A percentile compares a stretch with the other conserved stretches of the same genome.
phyloP scores from a whole-genome alignment of 2,113 vertebrate species.

The human region DNA sequence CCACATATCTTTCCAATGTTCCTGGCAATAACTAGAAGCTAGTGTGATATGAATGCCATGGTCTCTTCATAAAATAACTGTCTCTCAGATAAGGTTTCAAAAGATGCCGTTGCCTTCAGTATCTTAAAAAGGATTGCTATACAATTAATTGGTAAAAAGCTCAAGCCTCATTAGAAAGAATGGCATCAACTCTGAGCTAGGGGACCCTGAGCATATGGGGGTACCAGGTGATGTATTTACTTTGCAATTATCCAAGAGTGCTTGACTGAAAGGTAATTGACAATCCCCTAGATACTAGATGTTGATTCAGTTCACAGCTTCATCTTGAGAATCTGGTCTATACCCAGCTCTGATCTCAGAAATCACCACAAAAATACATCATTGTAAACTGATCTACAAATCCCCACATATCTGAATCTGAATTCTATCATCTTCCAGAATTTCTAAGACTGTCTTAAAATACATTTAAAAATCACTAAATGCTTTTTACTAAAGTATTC shows the following conservation, averaged over 20 bases:
- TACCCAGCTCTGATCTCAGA: slow-evolving; percentile 44
- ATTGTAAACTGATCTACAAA: not conserved
- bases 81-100: not conserved
- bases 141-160: slow-evolving; percentile 60
- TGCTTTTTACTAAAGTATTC: not conserved
- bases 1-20: not conserved
- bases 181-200: slow-evolving; percentile 33
- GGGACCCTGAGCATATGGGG: slow-evolving; percentile 65
- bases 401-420: not conserved
- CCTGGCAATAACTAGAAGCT: not conserved
- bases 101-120: not conserved
- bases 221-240: slow-evolving; percentile 74
- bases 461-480: not conserved
- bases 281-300: slow-evolving; percentile 1
- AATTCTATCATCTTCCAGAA: slow-evolving; percentile 17
- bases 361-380: slow-evolving; percentile 1
- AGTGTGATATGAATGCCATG: not conserved
- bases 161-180: slow-evolving; percentile 47
- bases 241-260: slow-evolving; percentile 68
- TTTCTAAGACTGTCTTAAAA: not conserved
- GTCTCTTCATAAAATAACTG: not conserved
- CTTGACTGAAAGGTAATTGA: slow-evolving; percentile 57
- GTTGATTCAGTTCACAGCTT: slow-evolving; percentile 48
- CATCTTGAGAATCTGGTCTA: not conserved
- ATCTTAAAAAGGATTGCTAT: not conserved